Percentiles rank a stretch among this genome's conserved stretches.
Evolutionary conservation across 1,140 invertebrate species (phyloP).

Genomic region (Ectropis grisescens): DNA sequence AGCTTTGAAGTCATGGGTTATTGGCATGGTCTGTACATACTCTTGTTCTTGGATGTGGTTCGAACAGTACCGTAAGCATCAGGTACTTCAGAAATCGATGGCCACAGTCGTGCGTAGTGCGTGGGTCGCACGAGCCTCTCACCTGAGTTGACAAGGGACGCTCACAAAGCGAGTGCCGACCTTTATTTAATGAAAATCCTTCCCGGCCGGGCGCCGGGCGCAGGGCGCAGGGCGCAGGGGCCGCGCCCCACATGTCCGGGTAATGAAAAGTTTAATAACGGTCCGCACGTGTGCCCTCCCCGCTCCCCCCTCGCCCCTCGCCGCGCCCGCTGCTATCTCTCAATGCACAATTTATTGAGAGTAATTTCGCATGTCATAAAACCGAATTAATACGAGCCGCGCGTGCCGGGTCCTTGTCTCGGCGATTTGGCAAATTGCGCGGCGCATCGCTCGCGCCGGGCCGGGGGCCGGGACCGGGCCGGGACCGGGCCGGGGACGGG

Average conservation of each 20-base stretch:
- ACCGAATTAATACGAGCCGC: conserved; percentile 34
- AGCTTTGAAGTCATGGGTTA: too few relatives aligned
- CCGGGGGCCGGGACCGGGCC: too few relatives aligned
- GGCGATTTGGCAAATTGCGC: conserved; percentile 20
- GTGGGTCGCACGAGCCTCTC: neutral
- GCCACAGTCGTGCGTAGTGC: neutral
- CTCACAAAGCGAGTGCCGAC: too few relatives aligned
- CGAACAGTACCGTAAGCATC: too few relatives aligned
- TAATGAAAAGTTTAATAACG: conserved; percentile 61
- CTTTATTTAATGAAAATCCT: too few relatives aligned
- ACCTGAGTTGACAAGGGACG: neutral
- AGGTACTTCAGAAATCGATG: neutral
- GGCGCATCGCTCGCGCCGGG: neutral
- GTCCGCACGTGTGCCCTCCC: conserved; percentile 23
- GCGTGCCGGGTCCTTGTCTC: too few relatives aligned
- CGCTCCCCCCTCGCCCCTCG: conserved; percentile 3
- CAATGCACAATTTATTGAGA: conserved; percentile 48
- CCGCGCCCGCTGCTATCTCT: conserved; percentile 13
- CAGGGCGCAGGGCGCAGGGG: too few relatives aligned
- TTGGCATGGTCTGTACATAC: too few relatives aligned
- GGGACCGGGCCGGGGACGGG: too few relatives aligned
- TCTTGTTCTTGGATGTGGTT: too few relatives aligned
- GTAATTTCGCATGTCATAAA: conserved; percentile 65
- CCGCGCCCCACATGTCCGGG: conserved; percentile 5
- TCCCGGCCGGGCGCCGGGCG: neutral